phyloP scores from a whole-genome alignment of 2,797 vertebrate genomes.

The Syndactyla subalaris region DNA sequence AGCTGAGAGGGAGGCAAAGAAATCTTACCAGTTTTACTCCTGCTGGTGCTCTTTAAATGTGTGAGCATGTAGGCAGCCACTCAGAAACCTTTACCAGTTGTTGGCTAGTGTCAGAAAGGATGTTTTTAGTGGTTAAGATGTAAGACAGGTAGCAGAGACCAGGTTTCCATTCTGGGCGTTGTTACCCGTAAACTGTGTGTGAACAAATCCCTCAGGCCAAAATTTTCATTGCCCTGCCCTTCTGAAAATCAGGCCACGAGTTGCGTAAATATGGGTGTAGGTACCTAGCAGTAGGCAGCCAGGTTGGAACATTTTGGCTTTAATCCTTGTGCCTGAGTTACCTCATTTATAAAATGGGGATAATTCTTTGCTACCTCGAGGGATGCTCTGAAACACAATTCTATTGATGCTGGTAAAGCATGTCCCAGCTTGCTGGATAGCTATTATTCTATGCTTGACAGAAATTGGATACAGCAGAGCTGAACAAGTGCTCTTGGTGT shows the following conservation, averaged over 20 bases:
- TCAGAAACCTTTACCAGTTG: neutral
- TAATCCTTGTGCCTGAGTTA: slow-evolving; percentile 53
- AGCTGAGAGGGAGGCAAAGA: neutral
- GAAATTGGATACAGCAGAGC: slow-evolving; percentile 4
- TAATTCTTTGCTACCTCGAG: slow-evolving; percentile 69
- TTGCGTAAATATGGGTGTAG: slow-evolving; percentile 64
- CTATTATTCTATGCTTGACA: slow-evolving; percentile 37
- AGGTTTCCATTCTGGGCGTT: neutral
- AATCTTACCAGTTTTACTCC: neutral
- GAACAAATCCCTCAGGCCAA: slow-evolving; percentile 62
- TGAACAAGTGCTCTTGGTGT: slow-evolving; percentile 24
- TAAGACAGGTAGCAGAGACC: slow-evolving; percentile 40
- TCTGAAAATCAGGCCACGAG: slow-evolving; percentile 58
- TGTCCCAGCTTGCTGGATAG: slow-evolving; percentile 39
- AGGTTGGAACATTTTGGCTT: slow-evolving; percentile 50
- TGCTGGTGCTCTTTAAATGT: neutral
- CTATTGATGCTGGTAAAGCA: slow-evolving; percentile 45
- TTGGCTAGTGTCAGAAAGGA: neutral
- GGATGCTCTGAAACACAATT: slow-evolving; percentile 49
- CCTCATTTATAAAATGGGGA: slow-evolving; percentile 57
- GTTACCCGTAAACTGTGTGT: slow-evolving; percentile 9
- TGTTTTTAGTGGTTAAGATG: neutral
- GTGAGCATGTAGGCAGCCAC: neutral
- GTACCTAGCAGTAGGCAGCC: slow-evolving; percentile 39
- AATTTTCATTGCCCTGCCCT: slow-evolving; percentile 67